Evolutionary conservation across 2,888 invertebrate genomes (phyloP), one percentile per base, ranked within the genome.

Genomic region (Alitta virens): DNA sequence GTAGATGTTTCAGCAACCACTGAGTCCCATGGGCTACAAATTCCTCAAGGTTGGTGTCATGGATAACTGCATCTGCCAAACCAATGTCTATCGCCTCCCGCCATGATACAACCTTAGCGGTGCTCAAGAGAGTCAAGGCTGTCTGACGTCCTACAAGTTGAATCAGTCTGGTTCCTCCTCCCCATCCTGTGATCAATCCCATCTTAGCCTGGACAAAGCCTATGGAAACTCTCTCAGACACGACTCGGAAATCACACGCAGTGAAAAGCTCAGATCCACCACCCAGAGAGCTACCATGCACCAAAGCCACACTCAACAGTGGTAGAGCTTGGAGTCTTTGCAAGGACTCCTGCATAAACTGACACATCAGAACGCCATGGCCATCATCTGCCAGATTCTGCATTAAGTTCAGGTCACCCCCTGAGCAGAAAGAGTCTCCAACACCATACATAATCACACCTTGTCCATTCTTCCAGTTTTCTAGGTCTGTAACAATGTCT

Each of bases 221-320:
- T 38, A 86, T 76, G 56, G 76, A 78, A 1, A 82, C 80, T 1
- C 65, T 60, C 0, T 69, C 54, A 0, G 81, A 77, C 73, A 84
- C 77, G 1, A 85, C 64, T 18, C 86, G 74, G 64, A 83, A 84
- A 70, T 86, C 86, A 70, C 85, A 84, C 1, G 83, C 79, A 23
- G 83, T 77, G 0, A 82, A 75, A 9, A 86, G 61, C 72, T 86
- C 86, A 1, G 86, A 84, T 2, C 86, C 86, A 1, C 86, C 86
- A 7, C 86, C 86, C 1, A 86, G 67, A 1, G 86, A 85, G 63
- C 72, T 72, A 21, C 86, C 86, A 62, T 83, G 74, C 14, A 86
- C 74, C 7, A 84, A 71, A 21, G 85, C 83, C 1, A 85, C 79
- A 40, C 84, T 83, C 1, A 86, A 68, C n/a, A 85, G 62, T 0